Evolutionary conservation across 2,888 invertebrate species (phyloP).

Genomic region (Acleris cristana): DNA sequence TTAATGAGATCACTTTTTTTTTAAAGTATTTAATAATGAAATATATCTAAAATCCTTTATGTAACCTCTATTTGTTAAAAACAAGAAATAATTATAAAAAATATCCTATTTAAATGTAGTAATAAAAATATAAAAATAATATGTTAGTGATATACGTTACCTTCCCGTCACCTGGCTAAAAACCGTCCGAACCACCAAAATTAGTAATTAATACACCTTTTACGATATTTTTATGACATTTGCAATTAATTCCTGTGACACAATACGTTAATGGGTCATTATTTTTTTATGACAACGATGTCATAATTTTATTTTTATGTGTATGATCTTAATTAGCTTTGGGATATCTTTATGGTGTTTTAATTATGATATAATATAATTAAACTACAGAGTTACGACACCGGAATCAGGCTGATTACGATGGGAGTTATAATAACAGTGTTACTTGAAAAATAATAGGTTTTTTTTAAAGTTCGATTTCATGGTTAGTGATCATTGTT

Average conservation of each 20-base stretch:
- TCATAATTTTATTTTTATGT: slow-evolving; percentile 40
- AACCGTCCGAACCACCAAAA: slow-evolving; percentile 5
- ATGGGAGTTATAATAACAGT: background rate
- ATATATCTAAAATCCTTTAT: no score
- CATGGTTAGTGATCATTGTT: background rate
- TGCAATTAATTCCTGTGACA: slow-evolving; percentile 28
- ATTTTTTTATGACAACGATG: slow-evolving; percentile 33
- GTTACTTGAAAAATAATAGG: background rate
- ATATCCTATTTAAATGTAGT: background rate
- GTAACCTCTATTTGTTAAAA: no score
- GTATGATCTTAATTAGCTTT: slow-evolving; percentile 35
- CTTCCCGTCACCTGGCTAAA: background rate
- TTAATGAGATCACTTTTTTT: no score
- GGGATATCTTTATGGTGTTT: slow-evolving; percentile 28
- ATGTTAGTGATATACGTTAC: background rate
- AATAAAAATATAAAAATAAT: background rate
- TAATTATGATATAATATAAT: slow-evolving; percentile 29
- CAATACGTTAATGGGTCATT: slow-evolving; percentile 13
- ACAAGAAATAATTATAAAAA: background rate
- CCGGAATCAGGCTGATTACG: background rate
- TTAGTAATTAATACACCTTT: slow-evolving; percentile 19
- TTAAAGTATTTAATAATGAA: no score
- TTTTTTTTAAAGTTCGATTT: background rate
- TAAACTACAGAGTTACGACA: slow-evolving; percentile 19
- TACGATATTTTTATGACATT: slow-evolving; percentile 31